Percentiles rank a stretch among this genome's conserved stretches.
These are phyloP conservation scores for Ypsolopha sequella DNA, from an alignment of 2,888 invertebrate species.

Conservation along the genomic window DNA sequence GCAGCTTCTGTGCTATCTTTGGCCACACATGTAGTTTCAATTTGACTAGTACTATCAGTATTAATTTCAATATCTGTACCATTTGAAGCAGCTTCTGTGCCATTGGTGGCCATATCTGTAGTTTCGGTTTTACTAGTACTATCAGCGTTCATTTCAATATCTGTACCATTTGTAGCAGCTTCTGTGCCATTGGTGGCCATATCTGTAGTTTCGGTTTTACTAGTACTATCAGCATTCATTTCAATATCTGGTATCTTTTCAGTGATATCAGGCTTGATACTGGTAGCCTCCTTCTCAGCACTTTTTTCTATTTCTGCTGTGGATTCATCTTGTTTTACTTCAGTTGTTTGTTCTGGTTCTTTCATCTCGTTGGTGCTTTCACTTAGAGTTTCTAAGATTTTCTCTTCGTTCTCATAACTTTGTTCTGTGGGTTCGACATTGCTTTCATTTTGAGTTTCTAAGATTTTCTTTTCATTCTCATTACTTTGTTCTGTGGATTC, in stretches of 20 bases:
- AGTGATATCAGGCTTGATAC: not conserved
- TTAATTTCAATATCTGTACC: slow-evolving; percentile 3
- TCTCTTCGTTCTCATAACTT: not conserved
- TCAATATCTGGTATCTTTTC: not conserved
- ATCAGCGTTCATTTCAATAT: not conserved
- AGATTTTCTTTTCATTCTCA: not conserved
- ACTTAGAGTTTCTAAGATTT: not conserved
- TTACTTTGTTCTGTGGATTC: no score
- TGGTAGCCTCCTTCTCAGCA: not conserved
- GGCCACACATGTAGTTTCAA: slow-evolving; percentile 13
- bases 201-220: not conserved
- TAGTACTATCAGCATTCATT: not conserved
- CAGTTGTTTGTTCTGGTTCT: not conserved
- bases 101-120: slow-evolving; percentile 5
- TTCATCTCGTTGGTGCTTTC: not conserved
- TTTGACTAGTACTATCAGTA: slow-evolving; percentile 10
- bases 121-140: no score
- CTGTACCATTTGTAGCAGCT: not conserved
- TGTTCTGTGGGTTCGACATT: not conserved
- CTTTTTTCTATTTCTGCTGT: not conserved
- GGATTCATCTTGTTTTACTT: not conserved
- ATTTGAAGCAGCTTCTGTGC: no score
- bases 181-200: not conserved
- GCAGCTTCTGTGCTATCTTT: slow-evolving; percentile 19
- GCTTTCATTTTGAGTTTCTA: not conserved